Percentiles rank a stretch among this genome's conserved stretches.
Evolutionary conservation across 2,888 invertebrate genomes (phyloP).

Genomic region (Arge pagana): DNA sequence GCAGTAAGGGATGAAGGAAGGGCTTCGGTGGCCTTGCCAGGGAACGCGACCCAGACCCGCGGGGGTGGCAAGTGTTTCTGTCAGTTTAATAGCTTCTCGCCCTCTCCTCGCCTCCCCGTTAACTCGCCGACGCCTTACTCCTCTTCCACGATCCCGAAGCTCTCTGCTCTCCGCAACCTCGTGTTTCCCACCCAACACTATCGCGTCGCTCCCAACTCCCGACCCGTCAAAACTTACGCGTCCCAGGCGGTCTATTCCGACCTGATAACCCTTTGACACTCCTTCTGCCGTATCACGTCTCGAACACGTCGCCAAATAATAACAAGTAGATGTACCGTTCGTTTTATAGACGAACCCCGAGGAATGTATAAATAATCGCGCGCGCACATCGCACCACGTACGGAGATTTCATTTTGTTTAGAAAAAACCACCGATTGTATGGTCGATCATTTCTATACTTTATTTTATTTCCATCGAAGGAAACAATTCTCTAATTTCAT

Average conservation of each 20-base stretch:
- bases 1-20: conserved; percentile 24
- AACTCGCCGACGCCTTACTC: conserved; percentile 18
- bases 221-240: conserved; percentile 54
- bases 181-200: conserved; percentile 53
- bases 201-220: conserved; percentile 56
- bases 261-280: conserved; percentile 55
- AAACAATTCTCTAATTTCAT: no score
- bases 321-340: no score
- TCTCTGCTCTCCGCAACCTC: conserved; percentile 29
- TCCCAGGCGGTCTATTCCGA: conserved; percentile 43
- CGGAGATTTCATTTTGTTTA: no score
- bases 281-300: no score
- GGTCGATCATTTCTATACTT: no score
- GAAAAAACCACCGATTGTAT: no score
- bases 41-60: conserved; percentile 36
- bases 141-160: conserved; percentile 25
- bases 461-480: no score
- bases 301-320: no score
- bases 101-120: conserved; percentile 27
- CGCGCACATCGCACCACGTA: no score
- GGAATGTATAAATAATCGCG: no score
- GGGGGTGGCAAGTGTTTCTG: conserved; percentile 59
- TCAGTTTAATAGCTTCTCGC: conserved; percentile 59
- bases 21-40: conserved; percentile 37
- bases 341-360: no score